A percentile compares a stretch with the other conserved stretches of the same genome.
phyloP scores from a whole-genome alignment of 2,888 invertebrate genomes.

The Epicampocera succincta region DNA sequence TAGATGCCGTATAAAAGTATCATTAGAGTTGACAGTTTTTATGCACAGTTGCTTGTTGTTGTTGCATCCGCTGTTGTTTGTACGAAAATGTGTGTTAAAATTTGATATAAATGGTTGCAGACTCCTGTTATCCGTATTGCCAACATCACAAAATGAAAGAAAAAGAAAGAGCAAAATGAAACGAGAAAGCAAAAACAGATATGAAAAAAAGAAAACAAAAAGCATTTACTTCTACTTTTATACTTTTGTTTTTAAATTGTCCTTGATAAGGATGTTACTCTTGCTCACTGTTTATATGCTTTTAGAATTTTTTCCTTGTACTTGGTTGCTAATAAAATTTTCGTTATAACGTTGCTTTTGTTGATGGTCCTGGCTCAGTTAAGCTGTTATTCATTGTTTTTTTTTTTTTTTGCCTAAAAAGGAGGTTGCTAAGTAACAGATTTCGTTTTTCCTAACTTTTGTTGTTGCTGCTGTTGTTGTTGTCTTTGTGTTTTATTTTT shows the following conservation, averaged over 20 bases:
- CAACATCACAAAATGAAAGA: too few relatives aligned
- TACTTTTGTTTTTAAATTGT: slow-evolving; percentile 73
- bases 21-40: slow-evolving; percentile 65
- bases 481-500: slow-evolving; percentile 34
- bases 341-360: slow-evolving; percentile 15
- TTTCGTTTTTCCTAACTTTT: slow-evolving; percentile 27
- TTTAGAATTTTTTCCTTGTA: slow-evolving; percentile 23
- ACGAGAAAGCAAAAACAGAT: slow-evolving; percentile 27
- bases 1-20: slow-evolving; percentile 55
- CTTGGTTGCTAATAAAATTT: slow-evolving; percentile 7
- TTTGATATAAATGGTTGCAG: slow-evolving; percentile 49
- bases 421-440: slow-evolving; percentile 47
- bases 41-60: slow-evolving; percentile 42
- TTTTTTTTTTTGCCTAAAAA: too few relatives aligned
- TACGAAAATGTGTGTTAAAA: background rate
- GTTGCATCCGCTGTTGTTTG: slow-evolving; percentile 12
- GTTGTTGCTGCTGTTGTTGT: too few relatives aligned
- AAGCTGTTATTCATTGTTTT: background rate
- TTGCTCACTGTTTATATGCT: slow-evolving; percentile 66
- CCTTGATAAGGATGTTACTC: slow-evolving; percentile 78
- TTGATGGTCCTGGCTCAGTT: slow-evolving; percentile 11
- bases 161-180: slow-evolving; percentile 34
- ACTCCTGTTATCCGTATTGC: slow-evolving; percentile 55
- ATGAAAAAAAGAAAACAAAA: slow-evolving; percentile 12
- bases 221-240: slow-evolving; percentile 57